Conservation (phyloP, 2,797 vertebrate species). For the Crax fasciolata region DNA sequence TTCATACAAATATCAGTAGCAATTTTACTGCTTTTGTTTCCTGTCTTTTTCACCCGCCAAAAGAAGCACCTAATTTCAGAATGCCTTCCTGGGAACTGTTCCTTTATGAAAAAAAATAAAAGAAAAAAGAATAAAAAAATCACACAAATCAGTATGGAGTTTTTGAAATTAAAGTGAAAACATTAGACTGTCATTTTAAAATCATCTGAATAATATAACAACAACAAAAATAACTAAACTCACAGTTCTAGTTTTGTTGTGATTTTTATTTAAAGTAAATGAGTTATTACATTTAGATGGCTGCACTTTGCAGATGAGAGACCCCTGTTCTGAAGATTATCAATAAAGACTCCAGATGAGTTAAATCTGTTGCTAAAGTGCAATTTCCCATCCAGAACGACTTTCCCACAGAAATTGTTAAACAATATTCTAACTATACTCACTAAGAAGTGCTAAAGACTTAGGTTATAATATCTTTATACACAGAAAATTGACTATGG, state of each 20-base stretch:
- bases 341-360: neutral
- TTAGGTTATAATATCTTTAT: neutral
- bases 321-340: neutral
- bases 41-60: neutral
- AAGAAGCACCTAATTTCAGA: constrained; percentile 3
- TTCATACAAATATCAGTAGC: constrained; percentile 16
- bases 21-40: constrained; percentile 16
- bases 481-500: neutral
- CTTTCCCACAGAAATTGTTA: neutral
- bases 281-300: neutral
- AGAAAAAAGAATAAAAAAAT: neutral
- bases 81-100: neutral
- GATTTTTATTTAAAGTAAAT: neutral
- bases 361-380: neutral
- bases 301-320: neutral
- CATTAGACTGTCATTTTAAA: neutral
- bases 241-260: neutral
- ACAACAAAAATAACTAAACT: neutral
- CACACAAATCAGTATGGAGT: neutral
- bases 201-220: neutral
- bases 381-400: neutral
- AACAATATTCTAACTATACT: neutral
- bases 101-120: neutral
- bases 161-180: neutral
- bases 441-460: neutral